A percentile compares a stretch with the other conserved stretches of the same genome.
Conservation (phyloP, 2,113 vertebrate genomes). For the Mus pahari region DNA sequence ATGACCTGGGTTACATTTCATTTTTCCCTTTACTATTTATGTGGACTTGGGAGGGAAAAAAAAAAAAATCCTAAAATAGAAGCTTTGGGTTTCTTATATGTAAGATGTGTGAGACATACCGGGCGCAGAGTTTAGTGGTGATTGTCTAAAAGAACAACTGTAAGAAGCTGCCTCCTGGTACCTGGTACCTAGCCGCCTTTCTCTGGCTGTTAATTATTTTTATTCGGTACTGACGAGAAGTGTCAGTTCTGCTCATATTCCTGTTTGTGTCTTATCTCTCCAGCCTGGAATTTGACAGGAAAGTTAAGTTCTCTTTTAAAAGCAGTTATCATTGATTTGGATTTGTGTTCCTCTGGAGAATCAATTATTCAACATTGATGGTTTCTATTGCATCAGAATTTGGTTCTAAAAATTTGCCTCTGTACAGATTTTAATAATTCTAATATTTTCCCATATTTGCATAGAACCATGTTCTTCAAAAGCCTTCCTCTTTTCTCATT, state of each 20-base stretch:
- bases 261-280: not conserved
- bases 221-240: not conserved
- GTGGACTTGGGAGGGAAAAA: not conserved
- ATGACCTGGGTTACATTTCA: slow-evolving; percentile 1
- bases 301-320: slow-evolving; percentile 48
- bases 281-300: slow-evolving; percentile 37
- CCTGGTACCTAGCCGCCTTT: not conserved
- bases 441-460: not conserved
- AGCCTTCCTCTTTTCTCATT: slow-evolving; percentile 39
- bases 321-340: slow-evolving; percentile 56
- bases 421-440: slow-evolving; percentile 55
- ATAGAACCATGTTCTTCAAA: not conserved
- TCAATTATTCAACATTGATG: slow-evolving; percentile 61
- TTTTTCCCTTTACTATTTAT: slow-evolving; percentile 1
- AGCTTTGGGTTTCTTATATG: not conserved
- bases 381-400: slow-evolving; percentile 46
- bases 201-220: not conserved
- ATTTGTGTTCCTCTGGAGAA: slow-evolving; percentile 22
- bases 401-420: slow-evolving; percentile 28
- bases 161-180: not conserved
- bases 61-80: not conserved
- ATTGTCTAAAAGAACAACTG: not conserved
- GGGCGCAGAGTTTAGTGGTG: not conserved
- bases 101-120: not conserved
- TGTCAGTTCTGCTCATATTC: not conserved